These are phyloP conservation scores for Lethenteron reissneri DNA, from an alignment of 2,113 vertebrate species.

Conservation along the genomic window DNA sequence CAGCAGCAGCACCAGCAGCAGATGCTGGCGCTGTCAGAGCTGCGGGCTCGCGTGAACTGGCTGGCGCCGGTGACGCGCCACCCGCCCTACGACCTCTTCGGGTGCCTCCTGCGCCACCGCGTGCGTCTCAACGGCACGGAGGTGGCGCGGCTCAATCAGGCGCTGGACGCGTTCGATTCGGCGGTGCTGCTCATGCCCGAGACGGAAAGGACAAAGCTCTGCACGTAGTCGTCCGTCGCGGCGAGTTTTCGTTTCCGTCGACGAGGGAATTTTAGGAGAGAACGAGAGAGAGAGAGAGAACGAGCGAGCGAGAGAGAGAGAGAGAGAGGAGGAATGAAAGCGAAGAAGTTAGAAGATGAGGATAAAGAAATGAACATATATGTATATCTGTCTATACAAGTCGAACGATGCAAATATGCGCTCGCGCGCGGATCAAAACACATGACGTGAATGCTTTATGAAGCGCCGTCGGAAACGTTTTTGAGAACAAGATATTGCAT, in stretches of 20 bases:
- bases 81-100: constrained; percentile 93
- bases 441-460: no score
- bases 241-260: neutral
- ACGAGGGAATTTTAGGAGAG: neutral
- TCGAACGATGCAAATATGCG: neutral
- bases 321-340: neutral
- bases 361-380: neutral
- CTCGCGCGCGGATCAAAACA: no score
- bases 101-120: constrained; percentile 95
- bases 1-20: constrained; percentile 1
- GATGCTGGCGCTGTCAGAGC: constrained; percentile 88
- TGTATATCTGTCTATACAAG: neutral
- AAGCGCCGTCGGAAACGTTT: no score
- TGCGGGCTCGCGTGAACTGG: constrained; percentile 91
- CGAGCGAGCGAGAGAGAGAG: neutral
- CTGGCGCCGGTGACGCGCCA: constrained; percentile 82
- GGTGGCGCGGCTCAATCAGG: constrained; percentile 91
- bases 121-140: constrained; percentile 96
- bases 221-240: neutral
- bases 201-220: neutral
- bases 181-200: constrained; percentile 39
- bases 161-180: constrained; percentile 95
- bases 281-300: neutral
- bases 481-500: no score
- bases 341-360: neutral